Evolutionary conservation across 2,797 vertebrate genomes (phyloP).

Genomic region (Dicrostonyx torquatus): DNA sequence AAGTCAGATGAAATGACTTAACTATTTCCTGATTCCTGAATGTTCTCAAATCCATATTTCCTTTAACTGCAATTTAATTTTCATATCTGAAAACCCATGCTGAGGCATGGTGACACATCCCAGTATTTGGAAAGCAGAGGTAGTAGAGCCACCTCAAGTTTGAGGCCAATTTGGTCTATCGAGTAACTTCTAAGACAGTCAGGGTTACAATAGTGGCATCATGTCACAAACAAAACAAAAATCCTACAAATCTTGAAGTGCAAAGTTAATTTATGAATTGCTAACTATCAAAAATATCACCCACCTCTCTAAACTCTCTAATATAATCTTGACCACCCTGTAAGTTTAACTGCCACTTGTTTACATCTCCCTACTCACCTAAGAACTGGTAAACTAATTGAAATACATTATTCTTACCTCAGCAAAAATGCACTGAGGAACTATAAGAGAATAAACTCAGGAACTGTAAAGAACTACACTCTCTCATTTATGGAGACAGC

Average conservation of each 20-base stretch:
- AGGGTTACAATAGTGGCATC: not conserved
- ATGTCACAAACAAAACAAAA: not conserved
- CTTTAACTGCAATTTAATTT: conserved; percentile 36
- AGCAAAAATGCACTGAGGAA: not conserved
- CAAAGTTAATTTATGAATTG: not conserved
- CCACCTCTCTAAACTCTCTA: not conserved
- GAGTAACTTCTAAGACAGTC: not conserved
- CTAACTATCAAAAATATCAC: not conserved
- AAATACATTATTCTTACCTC: not conserved
- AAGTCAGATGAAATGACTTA: not conserved
- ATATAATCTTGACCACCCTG: not conserved
- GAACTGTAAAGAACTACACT: not conserved
- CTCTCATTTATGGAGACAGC: not conserved
- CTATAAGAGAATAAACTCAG: not conserved
- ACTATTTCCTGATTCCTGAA: not conserved
- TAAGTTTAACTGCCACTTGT: not conserved
- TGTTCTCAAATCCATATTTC: not conserved
- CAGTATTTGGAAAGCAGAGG: not conserved
- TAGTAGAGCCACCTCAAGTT: not conserved
- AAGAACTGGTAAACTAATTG: not conserved
- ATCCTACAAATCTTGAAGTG: not conserved
- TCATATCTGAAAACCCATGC: not conserved
- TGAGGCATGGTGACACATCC: not conserved
- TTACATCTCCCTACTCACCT: not conserved
- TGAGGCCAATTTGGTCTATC: not conserved